Conservation (phyloP, 2,113 vertebrate species). For the Atlantisia rogersi region DNA sequence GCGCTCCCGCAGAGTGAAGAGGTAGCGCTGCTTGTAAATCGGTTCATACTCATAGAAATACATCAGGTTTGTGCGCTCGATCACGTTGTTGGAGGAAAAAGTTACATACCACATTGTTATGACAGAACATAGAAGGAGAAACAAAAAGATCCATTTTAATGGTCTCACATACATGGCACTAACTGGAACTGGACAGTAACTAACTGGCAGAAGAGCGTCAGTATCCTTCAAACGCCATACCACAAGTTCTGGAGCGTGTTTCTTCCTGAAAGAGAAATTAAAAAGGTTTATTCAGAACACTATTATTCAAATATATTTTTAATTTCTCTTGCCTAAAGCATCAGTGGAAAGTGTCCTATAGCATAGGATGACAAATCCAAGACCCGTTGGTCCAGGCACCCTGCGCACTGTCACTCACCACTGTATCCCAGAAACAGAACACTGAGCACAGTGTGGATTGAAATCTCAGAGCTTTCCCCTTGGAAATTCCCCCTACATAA, state of each 20-base stretch:
- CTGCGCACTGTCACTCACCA: accelerated
- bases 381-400: neutral
- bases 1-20: slow-evolving; percentile 49
- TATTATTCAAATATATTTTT: neutral
- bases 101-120: slow-evolving; percentile 22
- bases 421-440: neutral
- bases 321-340: neutral
- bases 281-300: neutral
- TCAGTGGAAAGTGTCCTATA: neutral
- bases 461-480: neutral
- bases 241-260: too few relatives aligned
- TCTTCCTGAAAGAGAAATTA: neutral
- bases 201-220: neutral
- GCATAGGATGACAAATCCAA: neutral
- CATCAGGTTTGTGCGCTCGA: slow-evolving; percentile 16
- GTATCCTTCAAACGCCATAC: neutral
- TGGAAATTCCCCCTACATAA: neutral
- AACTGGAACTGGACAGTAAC: neutral
- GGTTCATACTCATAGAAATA: slow-evolving; percentile 74
- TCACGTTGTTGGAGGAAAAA: neutral
- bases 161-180: neutral
- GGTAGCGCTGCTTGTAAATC: slow-evolving; percentile 32
- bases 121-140: slow-evolving; percentile 23
- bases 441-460: accelerated
- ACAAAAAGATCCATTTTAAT: slow-evolving; percentile 48